These are phyloP conservation scores for Chloropsis cyanopogon DNA, from an alignment of 2,113 vertebrate species.

Conservation along the genomic window DNA sequence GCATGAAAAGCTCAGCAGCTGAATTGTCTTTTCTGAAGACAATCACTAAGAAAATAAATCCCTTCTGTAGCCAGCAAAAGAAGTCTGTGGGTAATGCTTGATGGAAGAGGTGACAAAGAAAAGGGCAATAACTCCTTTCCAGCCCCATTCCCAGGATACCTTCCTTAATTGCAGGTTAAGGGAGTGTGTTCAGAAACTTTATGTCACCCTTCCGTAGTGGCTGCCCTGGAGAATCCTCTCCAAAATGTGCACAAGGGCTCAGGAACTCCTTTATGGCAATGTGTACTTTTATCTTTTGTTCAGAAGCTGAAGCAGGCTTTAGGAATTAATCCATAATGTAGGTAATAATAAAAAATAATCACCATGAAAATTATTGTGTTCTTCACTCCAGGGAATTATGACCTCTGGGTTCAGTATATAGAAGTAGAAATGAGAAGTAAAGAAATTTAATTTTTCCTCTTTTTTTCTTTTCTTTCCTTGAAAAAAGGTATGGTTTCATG, in stretches of 20 bases:
- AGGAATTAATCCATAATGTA: not conserved
- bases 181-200: not conserved
- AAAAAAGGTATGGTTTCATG: not conserved
- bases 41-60: not conserved
- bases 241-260: not conserved
- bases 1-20: not conserved
- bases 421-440: not conserved
- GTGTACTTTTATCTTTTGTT: not conserved
- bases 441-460: not conserved
- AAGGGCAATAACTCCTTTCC: not conserved
- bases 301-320: not conserved
- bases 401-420: not conserved
- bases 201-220: not conserved
- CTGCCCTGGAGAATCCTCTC: not conserved
- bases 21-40: not conserved
- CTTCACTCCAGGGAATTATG: not conserved
- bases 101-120: not conserved
- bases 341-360: not conserved
- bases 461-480: not conserved
- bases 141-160: not conserved
- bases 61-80: not conserved
- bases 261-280: not conserved
- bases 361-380: not conserved
- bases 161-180: not conserved
- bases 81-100: not conserved